Percentiles rank a stretch among this genome's conserved stretches.
Conservation (phyloP, 2,113 vertebrate genomes). For the Nesogale talazaci region DNA sequence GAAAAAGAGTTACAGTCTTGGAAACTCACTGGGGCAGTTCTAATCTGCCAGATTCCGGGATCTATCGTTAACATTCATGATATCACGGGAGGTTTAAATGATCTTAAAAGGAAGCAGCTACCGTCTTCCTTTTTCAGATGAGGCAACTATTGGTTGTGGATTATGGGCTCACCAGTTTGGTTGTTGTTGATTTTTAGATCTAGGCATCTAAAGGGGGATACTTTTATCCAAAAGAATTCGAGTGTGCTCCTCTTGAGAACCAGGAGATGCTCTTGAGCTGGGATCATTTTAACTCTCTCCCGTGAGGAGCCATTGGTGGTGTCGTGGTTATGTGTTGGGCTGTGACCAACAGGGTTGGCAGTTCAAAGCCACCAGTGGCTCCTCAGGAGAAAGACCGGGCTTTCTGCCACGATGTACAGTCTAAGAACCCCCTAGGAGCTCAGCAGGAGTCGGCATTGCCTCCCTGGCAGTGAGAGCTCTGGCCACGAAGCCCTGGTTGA, state of each 20-base stretch:
- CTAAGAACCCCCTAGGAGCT: too few relatives aligned
- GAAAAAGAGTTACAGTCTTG: too few relatives aligned
- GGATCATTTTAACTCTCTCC: neutral
- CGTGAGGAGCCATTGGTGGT: too few relatives aligned
- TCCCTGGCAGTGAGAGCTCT: too few relatives aligned
- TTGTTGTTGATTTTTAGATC: conserved; percentile 22
- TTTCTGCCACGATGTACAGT: too few relatives aligned
- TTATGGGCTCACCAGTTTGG: neutral
- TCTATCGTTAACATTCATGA: neutral
- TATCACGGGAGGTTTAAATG: neutral
- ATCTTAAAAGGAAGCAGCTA: neutral
- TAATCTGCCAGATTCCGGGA: neutral
- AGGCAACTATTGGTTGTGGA: conserved; percentile 10
- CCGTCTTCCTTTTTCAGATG: neutral
- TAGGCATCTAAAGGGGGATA: neutral
- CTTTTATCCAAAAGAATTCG: conserved; percentile 26
- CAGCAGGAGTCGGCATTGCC: too few relatives aligned
- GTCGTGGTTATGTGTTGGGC: too few relatives aligned
- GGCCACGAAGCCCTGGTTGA: too few relatives aligned
- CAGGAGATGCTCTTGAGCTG: neutral
- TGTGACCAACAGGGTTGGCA: too few relatives aligned
- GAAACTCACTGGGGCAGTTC: too few relatives aligned
- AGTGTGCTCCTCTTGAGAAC: conserved; percentile 20
- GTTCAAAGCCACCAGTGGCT: too few relatives aligned
- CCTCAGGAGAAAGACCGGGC: too few relatives aligned